These are phyloP conservation scores for Argentina silus DNA, from an alignment of 2,797 vertebrate species.

Conservation along the genomic window DNA sequence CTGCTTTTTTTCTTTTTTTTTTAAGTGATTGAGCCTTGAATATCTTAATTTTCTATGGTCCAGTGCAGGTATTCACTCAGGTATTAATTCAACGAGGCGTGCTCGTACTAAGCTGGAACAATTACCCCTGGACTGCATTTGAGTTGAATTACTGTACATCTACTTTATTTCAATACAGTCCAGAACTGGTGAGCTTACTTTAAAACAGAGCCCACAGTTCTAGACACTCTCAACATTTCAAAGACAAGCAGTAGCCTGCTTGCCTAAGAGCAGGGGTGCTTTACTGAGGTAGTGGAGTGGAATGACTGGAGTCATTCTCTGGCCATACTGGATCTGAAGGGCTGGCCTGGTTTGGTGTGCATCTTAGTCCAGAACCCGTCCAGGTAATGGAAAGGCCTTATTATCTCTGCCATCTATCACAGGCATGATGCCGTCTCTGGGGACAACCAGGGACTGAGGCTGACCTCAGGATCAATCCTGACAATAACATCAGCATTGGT, in stretches of 20 bases:
- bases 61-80: too few species aligned
- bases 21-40: too few species aligned
- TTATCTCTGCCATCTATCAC: constrained; percentile 43
- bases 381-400: constrained; percentile 46
- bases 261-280: background rate
- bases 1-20: too few species aligned
- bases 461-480: constrained; percentile 12
- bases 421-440: background rate
- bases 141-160: background rate
- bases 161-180: background rate
- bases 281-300: background rate
- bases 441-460: constrained; percentile 13
- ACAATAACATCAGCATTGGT: background rate
- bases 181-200: too few species aligned
- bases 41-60: too few species aligned
- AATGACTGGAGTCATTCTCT: background rate
- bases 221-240: too few species aligned
- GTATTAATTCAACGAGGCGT: too few species aligned
- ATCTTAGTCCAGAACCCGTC: constrained; percentile 21
- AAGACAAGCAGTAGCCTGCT: too few species aligned
- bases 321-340: constrained; percentile 15
- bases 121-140: background rate
- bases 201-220: too few species aligned
- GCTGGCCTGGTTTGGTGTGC: constrained; percentile 35
- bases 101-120: too few species aligned